Conservation (phyloP, 2,888 invertebrate genomes). For the Xylophagus ater region DNA sequence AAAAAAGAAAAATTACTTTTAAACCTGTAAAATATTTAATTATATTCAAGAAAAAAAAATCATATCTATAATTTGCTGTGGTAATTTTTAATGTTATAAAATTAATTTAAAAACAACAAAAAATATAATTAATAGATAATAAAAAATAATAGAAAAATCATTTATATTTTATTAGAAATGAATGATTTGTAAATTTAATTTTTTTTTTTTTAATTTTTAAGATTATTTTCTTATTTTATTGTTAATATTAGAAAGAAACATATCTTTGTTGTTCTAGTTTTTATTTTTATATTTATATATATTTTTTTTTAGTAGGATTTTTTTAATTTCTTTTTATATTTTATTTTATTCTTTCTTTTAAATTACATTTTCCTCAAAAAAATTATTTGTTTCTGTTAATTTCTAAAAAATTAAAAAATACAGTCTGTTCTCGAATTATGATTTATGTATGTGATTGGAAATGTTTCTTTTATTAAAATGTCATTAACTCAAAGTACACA, state of each 20-base stretch:
- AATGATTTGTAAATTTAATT: neutral
- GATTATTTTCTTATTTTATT: slow-evolving; percentile 2
- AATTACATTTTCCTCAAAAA: neutral
- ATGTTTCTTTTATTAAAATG: too few species aligned
- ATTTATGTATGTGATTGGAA: neutral
- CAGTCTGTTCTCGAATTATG: neutral
- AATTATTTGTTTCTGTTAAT: neutral
- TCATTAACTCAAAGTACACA: too few species aligned
- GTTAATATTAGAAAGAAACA: slow-evolving; percentile 7
- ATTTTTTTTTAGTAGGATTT: neutral
- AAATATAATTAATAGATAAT: neutral
- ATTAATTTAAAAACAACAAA: neutral
- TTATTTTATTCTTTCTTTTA: neutral
- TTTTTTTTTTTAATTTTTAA: slow-evolving; percentile 1
- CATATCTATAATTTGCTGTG: slow-evolving; percentile 10
- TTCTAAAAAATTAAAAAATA: neutral
- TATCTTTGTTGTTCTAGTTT: slow-evolving; percentile 6
- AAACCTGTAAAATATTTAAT: neutral
- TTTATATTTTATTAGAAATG: neutral
- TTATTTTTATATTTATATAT: neutral
- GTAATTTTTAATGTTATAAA: neutral
- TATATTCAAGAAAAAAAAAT: neutral
- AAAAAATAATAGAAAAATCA: neutral
- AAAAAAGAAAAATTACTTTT: neutral
- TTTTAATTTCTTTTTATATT: neutral